These are phyloP conservation scores for Plebejus argus DNA, from an alignment of 2,888 invertebrate genomes.

Conservation along the genomic window DNA sequence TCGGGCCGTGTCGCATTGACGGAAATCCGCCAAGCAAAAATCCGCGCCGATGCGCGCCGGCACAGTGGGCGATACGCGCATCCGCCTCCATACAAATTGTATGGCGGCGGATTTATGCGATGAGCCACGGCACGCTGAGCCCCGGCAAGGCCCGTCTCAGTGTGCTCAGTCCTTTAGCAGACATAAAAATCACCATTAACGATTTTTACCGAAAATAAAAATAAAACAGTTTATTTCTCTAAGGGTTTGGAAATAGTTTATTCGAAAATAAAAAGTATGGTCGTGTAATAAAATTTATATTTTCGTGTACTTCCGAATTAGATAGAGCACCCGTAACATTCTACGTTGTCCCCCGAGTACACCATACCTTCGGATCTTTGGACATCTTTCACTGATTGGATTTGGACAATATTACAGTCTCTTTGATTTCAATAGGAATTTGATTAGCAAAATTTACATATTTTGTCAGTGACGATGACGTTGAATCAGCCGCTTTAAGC, in stretches of 20 bases:
- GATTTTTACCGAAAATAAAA: background rate
- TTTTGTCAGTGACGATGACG: background rate
- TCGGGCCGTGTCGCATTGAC: no score
- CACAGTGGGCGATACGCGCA: no score
- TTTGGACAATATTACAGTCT: background rate
- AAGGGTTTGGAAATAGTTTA: background rate
- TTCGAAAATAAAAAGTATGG: background rate
- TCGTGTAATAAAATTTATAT: constrained; percentile 19
- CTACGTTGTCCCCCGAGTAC: constrained; percentile 2
- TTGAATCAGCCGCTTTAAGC: background rate
- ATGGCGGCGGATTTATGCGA: no score
- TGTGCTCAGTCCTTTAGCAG: no score
- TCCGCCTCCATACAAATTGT: no score
- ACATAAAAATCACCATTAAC: no score
- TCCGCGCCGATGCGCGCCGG: no score
- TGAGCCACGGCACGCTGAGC: no score
- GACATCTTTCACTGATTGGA: constrained; percentile 4
- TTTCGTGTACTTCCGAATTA: constrained; percentile 7
- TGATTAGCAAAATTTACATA: background rate
- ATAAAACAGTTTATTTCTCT: background rate
- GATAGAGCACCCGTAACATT: background rate
- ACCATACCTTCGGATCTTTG: background rate
- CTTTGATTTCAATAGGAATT: constrained; percentile 15
- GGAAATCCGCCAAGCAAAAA: no score
- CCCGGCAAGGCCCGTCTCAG: no score